Evolutionary conservation across 2,888 invertebrate genomes (phyloP), one percentile per base, ranked within the genome.

Genomic region (Cantharis lateralis): DNA sequence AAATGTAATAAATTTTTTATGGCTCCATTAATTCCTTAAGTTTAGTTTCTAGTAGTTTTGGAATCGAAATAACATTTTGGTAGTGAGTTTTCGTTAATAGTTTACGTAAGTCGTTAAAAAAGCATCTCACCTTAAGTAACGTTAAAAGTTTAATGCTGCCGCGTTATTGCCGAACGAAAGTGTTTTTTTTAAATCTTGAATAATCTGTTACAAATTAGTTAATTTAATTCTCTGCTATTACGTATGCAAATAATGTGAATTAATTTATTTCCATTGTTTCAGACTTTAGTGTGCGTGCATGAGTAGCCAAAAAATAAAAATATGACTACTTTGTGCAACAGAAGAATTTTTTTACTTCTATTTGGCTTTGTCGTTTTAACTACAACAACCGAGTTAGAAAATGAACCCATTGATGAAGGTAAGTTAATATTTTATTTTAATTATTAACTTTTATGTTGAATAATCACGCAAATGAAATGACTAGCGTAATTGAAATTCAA

Each of bases 401-500:
- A 83, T 75, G 83, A 83, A 74, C 81, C 81, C 71, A 80, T 83
- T 63, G 82, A 82, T 78, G 80, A 82, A 83, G 83, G 83, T 83
- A 66, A 80, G 82, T 78, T n/a, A 66, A 26, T 20, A 66, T 66
- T 66, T 15, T 20, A 20, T 66, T 66, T 16, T 70, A 70, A 20
- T 48, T 26, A 20, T 66, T 66, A 66, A 18, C 64, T 70, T 32
- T 18, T 48, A 61, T 61, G 28, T 70, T 11, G 32, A 70, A 70
- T 18, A 70, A 24, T 61, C 32, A 20, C 13, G 48, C 28, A 13
- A 66, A 66, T 20, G 48, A 48, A 48, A 48, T 48, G 48, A 48
- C 48, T 48, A 48, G 48, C 48, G 48, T 48, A 48, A 48, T 48
- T 48, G 48, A 48, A 48, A 48, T 66, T 66, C 24, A 66, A 20